Base-by-base conservation (phyloP, 2,888 invertebrate genomes). In the Andricus curvator region DNA sequence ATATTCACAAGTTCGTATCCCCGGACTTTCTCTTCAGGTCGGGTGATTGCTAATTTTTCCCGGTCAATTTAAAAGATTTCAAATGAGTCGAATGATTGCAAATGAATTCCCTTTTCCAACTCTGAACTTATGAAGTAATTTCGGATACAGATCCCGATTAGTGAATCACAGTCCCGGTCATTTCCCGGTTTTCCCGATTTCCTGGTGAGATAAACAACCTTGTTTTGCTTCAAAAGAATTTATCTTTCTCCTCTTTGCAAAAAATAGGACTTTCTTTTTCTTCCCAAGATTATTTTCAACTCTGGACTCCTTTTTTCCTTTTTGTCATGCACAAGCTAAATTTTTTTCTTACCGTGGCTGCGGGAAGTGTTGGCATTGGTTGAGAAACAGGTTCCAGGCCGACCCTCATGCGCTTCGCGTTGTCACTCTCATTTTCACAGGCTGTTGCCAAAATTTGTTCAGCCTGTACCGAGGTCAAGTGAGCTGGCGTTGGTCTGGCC, bases 401-500 rank as follows among this genome's bases (percentile, higher is more conserved):
- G 91, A 98, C 95, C 86, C 98, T 95, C 98, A 99, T 99, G 91
- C 98, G 95, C 94, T 99, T 99, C 83, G 98, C 99, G 93, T 99
- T 99, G 93, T 98, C 96, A 93, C 98, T 98, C 94, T 99, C 99
- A 93, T 99, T 99, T 94, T 99, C 99, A 93, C 99, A 99, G 84
- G 99, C 99, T 91, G 97, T 96, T 85, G 98, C 98, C 92, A 99
- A 94, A 91, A 99, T 98, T 93, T 98, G 97, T 93, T 99, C 99
- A 78, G 99, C 99, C 93, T 98, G 98, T 86, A 98, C 98, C 87
- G 98, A 98, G 78, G 99, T 99, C 91, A 99, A 95, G 94, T 99
- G 99, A 85, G 99, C 98, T 86, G 98, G 98, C 78, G 98, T 98
- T 83, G 98, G 98, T 89, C 98, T 95, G 84, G 97, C 96, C 97